These are phyloP conservation scores for Halocynthia roretzi DNA, from an alignment of 23 tunicate genomes.

Conservation along the genomic window DNA sequence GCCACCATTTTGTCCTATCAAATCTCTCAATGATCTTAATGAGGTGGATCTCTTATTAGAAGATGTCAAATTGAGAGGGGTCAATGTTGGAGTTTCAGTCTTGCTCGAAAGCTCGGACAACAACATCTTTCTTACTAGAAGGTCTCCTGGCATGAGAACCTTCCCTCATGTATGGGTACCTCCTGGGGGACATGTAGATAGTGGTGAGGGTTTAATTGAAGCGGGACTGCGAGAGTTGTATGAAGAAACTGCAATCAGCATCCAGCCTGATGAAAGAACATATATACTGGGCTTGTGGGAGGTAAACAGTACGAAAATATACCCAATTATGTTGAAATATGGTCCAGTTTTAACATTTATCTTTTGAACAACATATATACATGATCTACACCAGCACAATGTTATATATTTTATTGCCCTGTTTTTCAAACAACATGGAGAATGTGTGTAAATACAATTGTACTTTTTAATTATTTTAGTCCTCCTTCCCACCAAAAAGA, in stretches of 20 bases:
- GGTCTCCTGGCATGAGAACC: constrained; percentile 50
- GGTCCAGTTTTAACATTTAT: neutral
- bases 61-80: constrained; percentile 16
- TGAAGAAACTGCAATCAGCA: constrained; percentile 60
- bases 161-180: constrained; percentile 89
- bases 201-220: constrained; percentile 36
- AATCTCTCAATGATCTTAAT: constrained; percentile 8
- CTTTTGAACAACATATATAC: neutral
- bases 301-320: neutral
- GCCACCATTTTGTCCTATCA: constrained; percentile 59
- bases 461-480: constrained; percentile 18
- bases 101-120: constrained; percentile 58
- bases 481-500: constrained; percentile 48
- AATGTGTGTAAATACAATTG: neutral
- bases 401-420: neutral
- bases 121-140: constrained; percentile 36
- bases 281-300: constrained; percentile 63
- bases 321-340: neutral
- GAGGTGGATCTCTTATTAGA: constrained; percentile 4
- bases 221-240: constrained; percentile 53
- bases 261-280: constrained; percentile 6
- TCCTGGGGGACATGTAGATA: constrained; percentile 70
- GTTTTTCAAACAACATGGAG: neutral
- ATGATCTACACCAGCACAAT: neutral
- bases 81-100: constrained; percentile 50